Base-by-base conservation (phyloP, 2,113 vertebrate genomes). In the Phyllostomus discolor region DNA sequence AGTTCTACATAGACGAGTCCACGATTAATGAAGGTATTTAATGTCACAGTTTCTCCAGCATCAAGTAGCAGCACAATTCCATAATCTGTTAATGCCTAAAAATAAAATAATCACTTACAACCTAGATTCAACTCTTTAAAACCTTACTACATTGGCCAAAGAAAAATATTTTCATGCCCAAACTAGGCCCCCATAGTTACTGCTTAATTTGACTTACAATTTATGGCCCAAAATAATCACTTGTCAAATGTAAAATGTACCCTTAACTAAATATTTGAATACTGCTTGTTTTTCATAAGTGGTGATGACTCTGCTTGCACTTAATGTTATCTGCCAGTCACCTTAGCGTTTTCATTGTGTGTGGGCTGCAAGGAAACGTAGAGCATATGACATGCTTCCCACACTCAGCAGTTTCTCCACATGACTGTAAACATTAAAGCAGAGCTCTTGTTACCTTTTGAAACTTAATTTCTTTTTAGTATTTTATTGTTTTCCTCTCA, bases 51-150 rank as follows among this genome's bases (percentile, higher is more conserved):
- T 91, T 98, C 96, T 95, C 84, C 97, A 64, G 96, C n/a, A 8
- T 98, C 95, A 91, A 99, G 98, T 66, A 98, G 98, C 28, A 99
- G 98, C 85, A 98, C 97, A 79, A 98, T 98, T 88, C 98, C 97
- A 92, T 99, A 99, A 96, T 99, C 98, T 97, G 82, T 98, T 92
- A 99, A 97, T 88, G 98, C 98, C 99, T 99, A 96, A 46, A 95
- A 98, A 87, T 43, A 79, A 96, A 97, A 91, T 12, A 90, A 81
- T 7, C 15, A 92, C 73, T 97, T 96, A 84, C 67, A 97, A 43
- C 3, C 5, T 87, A 80, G 17, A 90, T 59, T 93, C 43, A 48
- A 26, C 11, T 82, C 31, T 90, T 81, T 41, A 82, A 14, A 86
- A 14, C 17, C 59, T 84, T 66, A 79, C 7, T 50, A 46, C 33